phyloP scores from a whole-genome alignment of 1,140 invertebrate genomes.

The Drosophila repleta region DNA sequence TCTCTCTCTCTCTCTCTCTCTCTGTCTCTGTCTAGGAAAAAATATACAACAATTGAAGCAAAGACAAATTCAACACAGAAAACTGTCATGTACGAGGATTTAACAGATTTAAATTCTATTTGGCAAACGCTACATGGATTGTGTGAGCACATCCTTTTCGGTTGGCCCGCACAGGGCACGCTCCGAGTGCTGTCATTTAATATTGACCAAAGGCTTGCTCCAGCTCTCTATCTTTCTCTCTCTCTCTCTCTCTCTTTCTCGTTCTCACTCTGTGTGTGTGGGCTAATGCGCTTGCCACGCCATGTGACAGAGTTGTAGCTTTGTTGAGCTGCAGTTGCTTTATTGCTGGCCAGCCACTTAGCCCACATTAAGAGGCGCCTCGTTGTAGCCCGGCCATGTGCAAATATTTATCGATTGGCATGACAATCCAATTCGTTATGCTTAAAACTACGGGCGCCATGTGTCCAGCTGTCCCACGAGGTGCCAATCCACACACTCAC shows the following conservation, averaged over 20 bases:
- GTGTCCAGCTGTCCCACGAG: constrained; percentile 19
- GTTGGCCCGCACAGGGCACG: constrained; percentile 22
- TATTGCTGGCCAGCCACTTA: constrained; percentile 51
- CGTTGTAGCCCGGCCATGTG: constrained; percentile 34
- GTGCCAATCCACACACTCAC: constrained; percentile 32
- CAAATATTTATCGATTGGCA: constrained; percentile 72
- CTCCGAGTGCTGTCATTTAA: constrained; percentile 48
- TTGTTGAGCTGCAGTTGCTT: constrained; percentile 26
- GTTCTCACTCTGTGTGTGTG: not conserved
- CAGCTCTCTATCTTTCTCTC: not conserved
- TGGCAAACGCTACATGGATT: constrained; percentile 36
- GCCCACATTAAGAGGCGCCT: constrained; percentile 61
- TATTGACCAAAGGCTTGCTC: constrained; percentile 60
- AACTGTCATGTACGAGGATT: constrained; percentile 77
- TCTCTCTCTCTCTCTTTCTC: not conserved
- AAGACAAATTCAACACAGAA: constrained; percentile 55
- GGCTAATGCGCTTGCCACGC: constrained; percentile 24
- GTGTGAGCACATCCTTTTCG: constrained; percentile 2
- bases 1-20: constrained; percentile 2
- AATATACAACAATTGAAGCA: constrained; percentile 49
- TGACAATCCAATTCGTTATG: constrained; percentile 76
- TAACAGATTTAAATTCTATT: constrained; percentile 82
- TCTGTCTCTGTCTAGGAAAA: constrained; percentile 42
- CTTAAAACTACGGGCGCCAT: constrained; percentile 66
- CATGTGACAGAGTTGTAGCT: constrained; percentile 27